Base-by-base conservation (phyloP, 2,113 vertebrate genomes). In the Bos indicus region DNA sequence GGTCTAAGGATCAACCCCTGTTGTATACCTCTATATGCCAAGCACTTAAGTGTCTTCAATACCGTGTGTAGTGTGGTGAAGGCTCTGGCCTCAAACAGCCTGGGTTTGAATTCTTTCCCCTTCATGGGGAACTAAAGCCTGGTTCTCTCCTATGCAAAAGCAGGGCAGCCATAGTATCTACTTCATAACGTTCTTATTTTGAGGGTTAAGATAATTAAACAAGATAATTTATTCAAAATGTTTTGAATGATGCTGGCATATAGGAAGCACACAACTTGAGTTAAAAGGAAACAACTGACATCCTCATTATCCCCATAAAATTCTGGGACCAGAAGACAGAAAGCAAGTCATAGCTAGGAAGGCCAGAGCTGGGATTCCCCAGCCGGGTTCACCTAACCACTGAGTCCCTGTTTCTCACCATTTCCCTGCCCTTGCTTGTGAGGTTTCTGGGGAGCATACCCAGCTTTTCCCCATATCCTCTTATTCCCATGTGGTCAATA, bases 71-170 rank as follows among this genome's bases (percentile, higher is more conserved):
- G 30, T 2, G 5, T 8, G 2, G 21, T 6, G 3, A 64, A 36
- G 46, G 21, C 46, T 52, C 28, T 12, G 23, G 13, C 56, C 36
- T 64, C 86, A 11, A 43, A 23, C 7, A 21, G 9, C 85, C 40
- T 16, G 64, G 51, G 3, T 85, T 59, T 62, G 33, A 82, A 30
- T 59, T 81, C 78, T 43, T 84, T 85, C 64, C 82, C 36, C 77
- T 36, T 23, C 43, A 2, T 0, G 0, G 7, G 23, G 17, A 11
- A 46, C 60, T 48, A 67, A 12, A 74, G 19, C 21, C 78, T 48
- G 3, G 57, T 80, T 33, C 83, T 57, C n/a, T 71, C 71, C 25
- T 62, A 23, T 36, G 30, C 67, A 25, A 59, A 57, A 52, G 15
- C 11, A 16, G 26, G 33, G 36, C 54, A 82, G 43, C 21, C 56